Percentiles rank a stretch among this genome's conserved stretches.
phyloP scores from a whole-genome alignment of 2,797 vertebrate genomes.

The Anguilla obscura region DNA sequence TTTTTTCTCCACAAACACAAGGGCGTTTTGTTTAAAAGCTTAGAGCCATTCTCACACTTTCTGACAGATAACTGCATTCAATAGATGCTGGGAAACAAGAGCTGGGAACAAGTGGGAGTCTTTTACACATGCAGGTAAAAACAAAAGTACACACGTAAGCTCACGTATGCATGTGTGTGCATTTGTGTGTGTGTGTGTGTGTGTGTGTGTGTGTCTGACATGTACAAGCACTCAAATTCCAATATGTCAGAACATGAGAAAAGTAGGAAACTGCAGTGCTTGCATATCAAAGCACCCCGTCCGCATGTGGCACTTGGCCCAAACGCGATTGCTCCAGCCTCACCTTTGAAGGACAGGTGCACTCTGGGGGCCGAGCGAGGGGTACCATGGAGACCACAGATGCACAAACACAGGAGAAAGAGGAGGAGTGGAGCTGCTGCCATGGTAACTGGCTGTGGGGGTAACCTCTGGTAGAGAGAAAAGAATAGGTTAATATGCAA shows the following conservation, averaged over 20 bases:
- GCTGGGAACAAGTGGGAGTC: not conserved
- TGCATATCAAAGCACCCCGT: not conserved
- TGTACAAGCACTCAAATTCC: not conserved
- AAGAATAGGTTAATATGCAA: not conserved
- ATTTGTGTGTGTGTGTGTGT: not conserved
- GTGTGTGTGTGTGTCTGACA: not conserved
- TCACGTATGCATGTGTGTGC: not conserved
- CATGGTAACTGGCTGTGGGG: slow-evolving; percentile 23
- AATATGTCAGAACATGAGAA: not conserved
- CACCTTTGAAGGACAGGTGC: slow-evolving; percentile 38
- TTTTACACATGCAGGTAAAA: not conserved
- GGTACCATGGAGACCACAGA: slow-evolving; percentile 13
- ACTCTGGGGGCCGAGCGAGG: slow-evolving; percentile 32
- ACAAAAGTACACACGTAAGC: not conserved
- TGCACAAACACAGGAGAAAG: slow-evolving; percentile 24
- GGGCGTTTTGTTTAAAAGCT: not conserved
- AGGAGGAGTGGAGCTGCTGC: slow-evolving; percentile 9
- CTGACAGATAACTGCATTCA: not conserved
- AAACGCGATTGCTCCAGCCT: slow-evolving; percentile 2
- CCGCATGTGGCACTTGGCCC: not conserved
- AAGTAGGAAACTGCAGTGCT: not conserved
- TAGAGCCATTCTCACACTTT: not conserved
- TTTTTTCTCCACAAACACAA: not conserved
- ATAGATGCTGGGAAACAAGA: not conserved
- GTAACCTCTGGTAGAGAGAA: slow-evolving; percentile 11